Evolutionary conservation across 1,140 invertebrate species (phyloP), one percentile per base, ranked within the genome.

Genomic region (Macrostomum lignano): DNA sequence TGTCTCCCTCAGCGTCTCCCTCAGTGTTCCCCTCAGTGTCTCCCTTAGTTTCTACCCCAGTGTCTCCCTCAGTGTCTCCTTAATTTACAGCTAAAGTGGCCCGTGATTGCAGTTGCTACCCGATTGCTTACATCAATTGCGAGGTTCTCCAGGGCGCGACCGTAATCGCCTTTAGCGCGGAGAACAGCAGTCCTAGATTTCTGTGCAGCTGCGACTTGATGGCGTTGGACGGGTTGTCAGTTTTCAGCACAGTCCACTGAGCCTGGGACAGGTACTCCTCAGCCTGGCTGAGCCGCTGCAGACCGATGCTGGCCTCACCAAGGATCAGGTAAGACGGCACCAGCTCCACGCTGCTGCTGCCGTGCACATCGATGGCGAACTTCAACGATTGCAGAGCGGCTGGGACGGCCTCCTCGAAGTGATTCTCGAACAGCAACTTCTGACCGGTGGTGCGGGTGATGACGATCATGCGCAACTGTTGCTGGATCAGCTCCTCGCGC

Each of bases 241-340:
- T 55, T 38, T 56, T 58, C n/a, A 56, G 32, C 0, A 56, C 53
- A 5, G 53, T 58, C 54, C 54, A 59, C 34, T 56, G 46, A 7
- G 53, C 55, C 36, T 59, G 53, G 0, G 51, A 46, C 24, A 59
- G 38, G 38, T 59, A 59, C 31, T 57, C 51, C 25, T 58, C 53
- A 14, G 54, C 54, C 36, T 59, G 52, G 9, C 43, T 36, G 13
- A 59, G 37, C 31, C 46, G 39, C 17, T 49, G 47, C 19, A 59
- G 39, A 36, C 54, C 54, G 36, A 55, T 53, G 33, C 55, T 57
- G 9, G 56, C 52, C 41, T 58, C 56, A 26, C 50, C 53, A 5
- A 59, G 44, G 9, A 58, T 54, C 9, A 59, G 44, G 42, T 59
- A 59, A n/a, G 55, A 52, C 5, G 53, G 52, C 5, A 59, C 50